phyloP scores from a whole-genome alignment of 35 echinoderm and acorn worm species.

The Amphiura filiformis region DNA sequence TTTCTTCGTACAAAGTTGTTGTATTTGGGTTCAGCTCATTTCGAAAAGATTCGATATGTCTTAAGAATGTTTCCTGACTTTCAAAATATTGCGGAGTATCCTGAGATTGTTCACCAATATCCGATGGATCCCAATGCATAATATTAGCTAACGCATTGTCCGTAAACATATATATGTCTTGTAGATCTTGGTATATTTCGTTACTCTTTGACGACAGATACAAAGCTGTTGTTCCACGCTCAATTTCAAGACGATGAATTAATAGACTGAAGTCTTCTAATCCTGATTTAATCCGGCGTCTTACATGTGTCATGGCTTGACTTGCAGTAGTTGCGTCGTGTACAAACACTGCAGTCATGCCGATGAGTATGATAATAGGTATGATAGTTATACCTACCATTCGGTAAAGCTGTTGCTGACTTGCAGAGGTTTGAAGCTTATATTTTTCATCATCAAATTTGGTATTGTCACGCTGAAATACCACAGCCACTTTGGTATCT shows the following conservation, averaged over 20 bases:
- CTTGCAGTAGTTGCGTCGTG: background rate
- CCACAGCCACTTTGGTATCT: too few relatives aligned
- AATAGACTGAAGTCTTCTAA: conserved; percentile 11
- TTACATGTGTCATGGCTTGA: background rate
- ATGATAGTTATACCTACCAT: background rate
- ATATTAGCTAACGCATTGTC: background rate
- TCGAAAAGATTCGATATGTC: conserved; percentile 9
- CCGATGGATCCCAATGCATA: background rate
- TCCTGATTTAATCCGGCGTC: background rate
- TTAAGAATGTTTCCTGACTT: background rate
- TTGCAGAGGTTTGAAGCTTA: background rate
- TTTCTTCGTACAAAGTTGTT: background rate
- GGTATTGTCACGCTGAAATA: too few relatives aligned
- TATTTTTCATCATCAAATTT: too few relatives aligned
- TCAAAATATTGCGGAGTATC: background rate
- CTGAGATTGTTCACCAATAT: background rate
- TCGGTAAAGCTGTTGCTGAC: background rate
- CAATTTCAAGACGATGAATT: conserved; percentile 20
- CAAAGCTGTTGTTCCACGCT: conserved; percentile 17
- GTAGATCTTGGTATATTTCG: background rate
- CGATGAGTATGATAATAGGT: background rate
- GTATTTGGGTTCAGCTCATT: background rate
- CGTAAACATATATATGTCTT: background rate
- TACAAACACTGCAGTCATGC: background rate
- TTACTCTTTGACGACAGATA: background rate